Base-by-base conservation (phyloP, 2,888 invertebrate genomes). In the Pecten maximus region DNA sequence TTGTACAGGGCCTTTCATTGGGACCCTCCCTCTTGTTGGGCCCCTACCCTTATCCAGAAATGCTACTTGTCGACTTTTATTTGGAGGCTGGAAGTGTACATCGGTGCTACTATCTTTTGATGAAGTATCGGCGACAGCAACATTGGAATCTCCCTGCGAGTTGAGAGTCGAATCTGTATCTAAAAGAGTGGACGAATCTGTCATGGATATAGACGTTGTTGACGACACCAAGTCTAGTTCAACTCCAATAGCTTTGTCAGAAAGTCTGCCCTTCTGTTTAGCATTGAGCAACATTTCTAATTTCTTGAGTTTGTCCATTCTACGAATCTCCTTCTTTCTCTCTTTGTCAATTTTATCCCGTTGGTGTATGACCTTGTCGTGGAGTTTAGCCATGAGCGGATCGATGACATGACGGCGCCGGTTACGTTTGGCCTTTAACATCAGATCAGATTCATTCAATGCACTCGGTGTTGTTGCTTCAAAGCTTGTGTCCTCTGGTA, bases 321-420 rank as follows among this genome's bases (percentile, higher is more conserved):
- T 92, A 40, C 93, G 93, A 35, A 94, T 89, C 90, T 96, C 96
- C 88, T 95, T 94, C 50, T 93, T 88, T 87, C 94, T 94, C 54
- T 95, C 95, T 50, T 94, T 94, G 89, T 94, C 94, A 86, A 96
- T 95, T 92, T 96, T 96, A 87, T 94, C 94, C 88, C 95, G 94
- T 93, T 96, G 96, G 88, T 94, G 92, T 86, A 93, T 90, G 40
- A 96, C 96, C 90, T 95, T 95, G 74, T 95, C 94, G 91, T 95
- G 93, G 48, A 96, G 92, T 91, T 95, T 95, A 54, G 93, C 93
- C 94, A 96, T 95, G 39, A 95, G 94, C 4, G 96, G 96, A 93
- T 96, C 96, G 40, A 95, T 95, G 16, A 95, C 92, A 90, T 94
- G 91, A 88, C 93, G 90, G 40, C 93, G 94, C 35, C 94, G 88